Conservation (phyloP, 2,113 vertebrate species). For the Lampris incognitus region DNA sequence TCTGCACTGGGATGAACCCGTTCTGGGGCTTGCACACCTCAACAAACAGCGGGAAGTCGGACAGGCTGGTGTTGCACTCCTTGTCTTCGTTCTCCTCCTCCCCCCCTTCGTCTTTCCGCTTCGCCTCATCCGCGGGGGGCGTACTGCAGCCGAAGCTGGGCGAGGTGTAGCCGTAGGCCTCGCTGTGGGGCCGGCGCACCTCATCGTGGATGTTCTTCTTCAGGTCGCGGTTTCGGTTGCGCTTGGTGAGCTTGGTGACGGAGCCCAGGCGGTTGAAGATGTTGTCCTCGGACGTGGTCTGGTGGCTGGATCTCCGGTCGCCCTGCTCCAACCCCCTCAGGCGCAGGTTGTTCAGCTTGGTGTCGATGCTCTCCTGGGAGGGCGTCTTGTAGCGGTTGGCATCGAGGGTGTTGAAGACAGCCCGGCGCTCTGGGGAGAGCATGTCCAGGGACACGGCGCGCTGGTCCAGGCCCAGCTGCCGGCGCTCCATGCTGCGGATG, state of each 20-base stretch:
- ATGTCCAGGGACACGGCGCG: constrained; percentile 93
- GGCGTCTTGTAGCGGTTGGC: constrained; percentile 89
- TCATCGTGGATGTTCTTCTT: constrained; percentile 92
- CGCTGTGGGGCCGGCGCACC: constrained; percentile 86
- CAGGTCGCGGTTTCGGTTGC: constrained; percentile 88
- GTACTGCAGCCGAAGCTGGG: constrained; percentile 86
- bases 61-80: constrained; percentile 88
- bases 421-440: constrained; percentile 92
- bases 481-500: constrained; percentile 94
- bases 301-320: constrained; percentile 75
- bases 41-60: constrained; percentile 85
- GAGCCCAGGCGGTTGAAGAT: constrained; percentile 93
- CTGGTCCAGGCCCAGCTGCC: constrained; percentile 92
- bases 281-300: constrained; percentile 92
- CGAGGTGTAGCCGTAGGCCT: constrained; percentile 86
- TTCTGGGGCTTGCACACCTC: constrained; percentile 86
- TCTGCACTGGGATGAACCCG: constrained; percentile 81
- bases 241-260: constrained; percentile 88
- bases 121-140: constrained; percentile 80
- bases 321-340: constrained; percentile 84
- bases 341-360: constrained; percentile 91
- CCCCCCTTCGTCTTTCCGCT: constrained; percentile 81
- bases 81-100: constrained; percentile 87
- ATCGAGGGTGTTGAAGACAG: constrained; percentile 90
- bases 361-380: constrained; percentile 95